phyloP scores from a whole-genome alignment of 2,113 vertebrate genomes.

The Puntigrus tetrazona region DNA sequence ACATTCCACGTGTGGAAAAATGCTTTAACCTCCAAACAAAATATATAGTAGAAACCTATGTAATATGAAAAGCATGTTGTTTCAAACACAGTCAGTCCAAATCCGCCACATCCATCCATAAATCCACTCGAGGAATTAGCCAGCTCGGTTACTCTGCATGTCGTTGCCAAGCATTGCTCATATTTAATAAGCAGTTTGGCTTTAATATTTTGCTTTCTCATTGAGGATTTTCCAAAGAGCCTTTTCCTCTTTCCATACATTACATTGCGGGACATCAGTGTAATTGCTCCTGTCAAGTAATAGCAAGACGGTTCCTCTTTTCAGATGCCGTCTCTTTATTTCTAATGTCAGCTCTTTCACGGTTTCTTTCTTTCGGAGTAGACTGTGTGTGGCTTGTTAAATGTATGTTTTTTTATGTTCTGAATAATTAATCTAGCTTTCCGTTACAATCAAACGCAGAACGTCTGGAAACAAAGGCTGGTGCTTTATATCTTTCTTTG shows the following conservation, averaged over 20 bases:
- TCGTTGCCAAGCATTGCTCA: background rate
- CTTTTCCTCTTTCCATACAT: conserved; percentile 2
- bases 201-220: background rate
- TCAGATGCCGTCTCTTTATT: background rate
- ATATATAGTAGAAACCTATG: background rate
- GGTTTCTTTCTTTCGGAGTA: background rate
- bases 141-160: background rate
- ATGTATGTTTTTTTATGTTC: background rate
- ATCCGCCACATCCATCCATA: background rate
- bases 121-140: background rate
- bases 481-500: background rate
- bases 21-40: background rate
- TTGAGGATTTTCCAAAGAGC: background rate
- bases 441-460: background rate
- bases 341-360: background rate
- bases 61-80: background rate
- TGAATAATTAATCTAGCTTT: conserved; percentile 1
- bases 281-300: conserved; percentile 13
- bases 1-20: background rate
- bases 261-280: background rate
- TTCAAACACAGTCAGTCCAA: background rate
- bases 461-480: background rate
- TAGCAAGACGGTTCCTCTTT: background rate
- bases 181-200: conserved; percentile 24
- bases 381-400: background rate